phyloP scores from a whole-genome alignment of 2,888 invertebrate genomes.

The Lycophotia porphyrea region DNA sequence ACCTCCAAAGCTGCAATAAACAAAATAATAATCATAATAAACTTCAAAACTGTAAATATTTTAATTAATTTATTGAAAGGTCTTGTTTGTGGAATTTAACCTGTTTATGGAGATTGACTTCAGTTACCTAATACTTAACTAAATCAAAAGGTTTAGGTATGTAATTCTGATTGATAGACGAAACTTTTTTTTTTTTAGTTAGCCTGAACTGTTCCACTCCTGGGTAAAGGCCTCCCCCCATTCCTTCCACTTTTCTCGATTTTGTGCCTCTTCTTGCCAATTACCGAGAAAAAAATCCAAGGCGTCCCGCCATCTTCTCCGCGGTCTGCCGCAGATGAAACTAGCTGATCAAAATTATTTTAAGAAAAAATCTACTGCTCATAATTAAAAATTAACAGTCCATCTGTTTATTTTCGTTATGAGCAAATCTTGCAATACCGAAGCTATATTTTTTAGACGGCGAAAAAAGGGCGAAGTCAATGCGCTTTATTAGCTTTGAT shows the following conservation, averaged over 20 bases:
- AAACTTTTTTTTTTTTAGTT: too few relatives aligned
- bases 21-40: too few relatives aligned
- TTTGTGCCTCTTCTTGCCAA: too few relatives aligned
- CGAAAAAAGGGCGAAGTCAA: not conserved
- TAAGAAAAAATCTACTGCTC: not conserved
- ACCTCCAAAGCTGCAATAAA: not conserved
- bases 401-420: not conserved
- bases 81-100: not conserved
- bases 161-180: not conserved
- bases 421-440: not conserved
- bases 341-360: not conserved
- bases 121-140: not conserved
- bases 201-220: too few relatives aligned
- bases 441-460: not conserved
- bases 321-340: too few relatives aligned
- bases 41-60: not conserved
- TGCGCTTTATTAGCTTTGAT: not conserved
- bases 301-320: too few relatives aligned
- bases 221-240: too few relatives aligned
- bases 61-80: not conserved
- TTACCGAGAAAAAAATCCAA: too few relatives aligned
- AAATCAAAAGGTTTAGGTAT: not conserved
- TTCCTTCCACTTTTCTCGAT: too few relatives aligned
- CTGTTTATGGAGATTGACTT: not conserved
- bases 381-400: not conserved